Evolutionary conservation across 1,140 invertebrate species (phyloP).

Genomic region (Fopius arisanus): DNA sequence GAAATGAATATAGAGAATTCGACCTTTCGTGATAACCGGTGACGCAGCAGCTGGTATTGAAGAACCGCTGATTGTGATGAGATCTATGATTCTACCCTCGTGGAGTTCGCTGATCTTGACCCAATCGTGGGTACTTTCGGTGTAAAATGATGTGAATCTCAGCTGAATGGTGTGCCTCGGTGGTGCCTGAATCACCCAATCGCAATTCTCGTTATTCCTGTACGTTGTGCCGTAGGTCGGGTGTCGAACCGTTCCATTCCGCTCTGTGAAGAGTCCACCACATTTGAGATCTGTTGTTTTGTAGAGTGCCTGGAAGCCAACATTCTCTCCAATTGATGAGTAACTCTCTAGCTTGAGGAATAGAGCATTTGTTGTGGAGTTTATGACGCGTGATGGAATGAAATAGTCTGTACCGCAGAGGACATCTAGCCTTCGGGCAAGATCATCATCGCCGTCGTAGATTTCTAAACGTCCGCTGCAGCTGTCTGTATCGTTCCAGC

Average conservation of each 20-base stretch:
- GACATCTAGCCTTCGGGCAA: background rate
- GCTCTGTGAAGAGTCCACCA: background rate
- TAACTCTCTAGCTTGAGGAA: background rate
- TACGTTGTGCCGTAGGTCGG: background rate
- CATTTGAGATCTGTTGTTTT: background rate
- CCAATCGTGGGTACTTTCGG: background rate
- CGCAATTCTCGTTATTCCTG: background rate
- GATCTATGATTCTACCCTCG: background rate
- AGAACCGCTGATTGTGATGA: background rate
- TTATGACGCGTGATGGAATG: background rate
- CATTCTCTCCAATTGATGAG: background rate
- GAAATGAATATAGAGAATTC: background rate
- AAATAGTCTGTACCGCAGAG: background rate
- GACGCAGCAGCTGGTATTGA: background rate
- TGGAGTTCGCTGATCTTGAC: background rate
- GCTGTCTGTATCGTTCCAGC: background rate
- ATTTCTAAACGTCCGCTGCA: background rate
- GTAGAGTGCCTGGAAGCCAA: background rate
- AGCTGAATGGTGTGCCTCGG: background rate
- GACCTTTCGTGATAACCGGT: background rate
- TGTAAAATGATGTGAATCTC: background rate
- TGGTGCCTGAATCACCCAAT: background rate
- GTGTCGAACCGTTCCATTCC: background rate
- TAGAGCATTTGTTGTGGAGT: background rate
- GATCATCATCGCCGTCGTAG: background rate